Evolutionary conservation across 2,888 invertebrate species (phyloP).

Genomic region (Lumbricus terrestris): DNA sequence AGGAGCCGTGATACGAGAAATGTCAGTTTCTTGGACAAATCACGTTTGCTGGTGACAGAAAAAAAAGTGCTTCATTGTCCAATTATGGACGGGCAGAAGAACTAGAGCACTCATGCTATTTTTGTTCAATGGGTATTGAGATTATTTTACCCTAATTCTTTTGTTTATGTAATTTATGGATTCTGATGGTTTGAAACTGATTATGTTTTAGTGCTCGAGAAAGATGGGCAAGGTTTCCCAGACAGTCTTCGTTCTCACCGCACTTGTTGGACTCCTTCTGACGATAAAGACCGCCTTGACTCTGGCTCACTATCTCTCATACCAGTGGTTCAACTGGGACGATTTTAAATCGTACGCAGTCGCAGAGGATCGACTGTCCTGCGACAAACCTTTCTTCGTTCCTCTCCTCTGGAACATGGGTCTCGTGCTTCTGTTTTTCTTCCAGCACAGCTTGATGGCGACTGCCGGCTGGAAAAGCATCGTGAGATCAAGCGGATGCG

Average conservation of each 20-base stretch:
- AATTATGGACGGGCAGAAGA: not conserved
- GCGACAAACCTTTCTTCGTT: not conserved
- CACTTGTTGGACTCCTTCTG: not conserved
- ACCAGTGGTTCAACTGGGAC: not conserved
- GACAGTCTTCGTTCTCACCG: not conserved
- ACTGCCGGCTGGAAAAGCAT: constrained; percentile 17
- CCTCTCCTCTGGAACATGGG: constrained; percentile 17
- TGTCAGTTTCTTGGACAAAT: not conserved
- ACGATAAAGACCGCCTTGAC: not conserved
- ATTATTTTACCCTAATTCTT: not conserved
- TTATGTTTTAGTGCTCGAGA: not conserved
- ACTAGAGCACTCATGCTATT: not conserved
- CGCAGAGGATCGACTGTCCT: not conserved
- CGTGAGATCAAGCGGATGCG: not conserved
- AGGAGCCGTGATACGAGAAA: not conserved
- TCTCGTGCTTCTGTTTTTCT: constrained; percentile 20
- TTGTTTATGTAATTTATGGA: not conserved
- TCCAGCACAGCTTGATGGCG: constrained; percentile 24
- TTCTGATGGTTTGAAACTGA: not conserved
- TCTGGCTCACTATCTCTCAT: not conserved
- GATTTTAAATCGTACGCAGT: not conserved
- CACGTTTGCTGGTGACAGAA: no score
- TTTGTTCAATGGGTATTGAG: not conserved
- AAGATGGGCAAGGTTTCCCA: not conserved
- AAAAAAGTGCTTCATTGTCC: not conserved